Conservation (phyloP, 2,113 vertebrate genomes). For the Hystrix brachyura region DNA sequence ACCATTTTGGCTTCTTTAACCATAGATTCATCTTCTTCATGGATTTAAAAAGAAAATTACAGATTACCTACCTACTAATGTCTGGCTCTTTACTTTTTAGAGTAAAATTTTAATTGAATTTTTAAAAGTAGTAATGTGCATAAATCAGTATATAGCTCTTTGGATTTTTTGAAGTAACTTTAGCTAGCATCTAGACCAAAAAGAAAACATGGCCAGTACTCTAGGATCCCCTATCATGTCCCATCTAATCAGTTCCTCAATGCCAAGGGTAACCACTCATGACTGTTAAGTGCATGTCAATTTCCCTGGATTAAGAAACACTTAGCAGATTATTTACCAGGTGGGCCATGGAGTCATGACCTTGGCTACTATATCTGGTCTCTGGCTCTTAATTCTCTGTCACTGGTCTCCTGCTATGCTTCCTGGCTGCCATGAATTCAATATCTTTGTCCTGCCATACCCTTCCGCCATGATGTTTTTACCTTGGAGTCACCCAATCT, state of each 20-base stretch:
- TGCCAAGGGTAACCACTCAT: background rate
- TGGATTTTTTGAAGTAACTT: background rate
- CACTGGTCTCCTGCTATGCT: no score
- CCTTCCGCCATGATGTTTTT: background rate
- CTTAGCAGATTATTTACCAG: background rate
- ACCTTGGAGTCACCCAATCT: background rate
- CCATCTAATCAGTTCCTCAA: background rate
- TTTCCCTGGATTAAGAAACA: background rate
- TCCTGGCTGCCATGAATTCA: background rate
- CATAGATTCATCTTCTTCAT: background rate
- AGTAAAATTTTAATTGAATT: conserved; percentile 35
- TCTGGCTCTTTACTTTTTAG: background rate
- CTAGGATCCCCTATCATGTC: background rate
- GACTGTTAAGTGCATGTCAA: background rate
- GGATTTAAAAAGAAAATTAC: background rate
- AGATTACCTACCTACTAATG: background rate
- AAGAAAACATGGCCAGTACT: background rate
- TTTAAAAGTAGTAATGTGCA: background rate
- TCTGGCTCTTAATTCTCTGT: background rate
- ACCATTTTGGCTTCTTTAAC: background rate
- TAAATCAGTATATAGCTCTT: background rate
- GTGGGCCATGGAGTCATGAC: background rate
- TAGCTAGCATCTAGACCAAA: background rate
- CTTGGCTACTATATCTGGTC: background rate
- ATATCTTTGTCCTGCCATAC: background rate